Base-by-base conservation (phyloP, 2,113 vertebrate genomes). In the Ahaetulla prasina region DNA sequence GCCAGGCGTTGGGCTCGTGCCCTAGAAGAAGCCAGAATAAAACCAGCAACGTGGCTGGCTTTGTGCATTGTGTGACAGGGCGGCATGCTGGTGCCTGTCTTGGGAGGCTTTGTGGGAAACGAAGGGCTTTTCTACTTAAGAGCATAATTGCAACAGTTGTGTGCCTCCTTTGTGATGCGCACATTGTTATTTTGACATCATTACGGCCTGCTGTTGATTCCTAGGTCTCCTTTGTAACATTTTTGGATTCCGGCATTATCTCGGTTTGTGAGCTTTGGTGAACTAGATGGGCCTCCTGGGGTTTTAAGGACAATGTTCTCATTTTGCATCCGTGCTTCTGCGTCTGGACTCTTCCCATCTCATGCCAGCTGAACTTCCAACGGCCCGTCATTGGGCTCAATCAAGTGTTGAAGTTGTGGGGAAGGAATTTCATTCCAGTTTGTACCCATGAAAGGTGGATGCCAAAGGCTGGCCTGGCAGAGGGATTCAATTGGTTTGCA, bases 301-400 rank as follows among this genome's bases (percentile, higher is more conserved):
- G 0, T 63, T 93, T 92, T 91, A 85, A 39, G 10, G 74, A 87
- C 1, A 91, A 60, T 68, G 1, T 0, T 88, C 22, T 39, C 8
- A 8, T 43, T 25, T 18, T 12, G 3, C 20, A 95, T 84, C 92
- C 90, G 90, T 90, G 80, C 23, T 47, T 63, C 92, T 87, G 2
- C 1, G 3, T 0, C 43, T 30, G 10, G 1, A 0, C 39, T 80
- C 39, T 86, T 54, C 35, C 2, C 0, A 8, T n/a, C 27, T 54
- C 63, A 25, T 12, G 93, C 74, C 11, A 74, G n/a, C 63, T 74
- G 43, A 43, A 16, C 52, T 11, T 2, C 4, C 30, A 74, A 53
- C 49, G 52, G 49, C 0, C 23, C 35, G 22, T 74, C 35, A 39
- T 80, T 80, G 8, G 50, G 30, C 20, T 30, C 54, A 0, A 10